These are phyloP conservation scores for Lepeophtheirus salmonis DNA, from an alignment of 1,140 invertebrate genomes.

Conservation along the genomic window DNA sequence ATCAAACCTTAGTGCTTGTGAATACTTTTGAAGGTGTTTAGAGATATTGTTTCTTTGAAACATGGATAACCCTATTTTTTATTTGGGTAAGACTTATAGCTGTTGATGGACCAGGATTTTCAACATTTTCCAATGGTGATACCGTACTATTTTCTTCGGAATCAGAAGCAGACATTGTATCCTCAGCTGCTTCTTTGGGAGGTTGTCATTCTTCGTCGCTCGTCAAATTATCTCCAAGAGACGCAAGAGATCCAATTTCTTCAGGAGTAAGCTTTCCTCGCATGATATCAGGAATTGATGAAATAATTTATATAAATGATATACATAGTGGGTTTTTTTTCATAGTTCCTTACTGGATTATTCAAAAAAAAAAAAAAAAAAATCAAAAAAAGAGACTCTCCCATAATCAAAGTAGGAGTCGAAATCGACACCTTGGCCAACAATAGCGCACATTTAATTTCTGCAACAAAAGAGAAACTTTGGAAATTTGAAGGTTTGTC, in stretches of 20 bases:
- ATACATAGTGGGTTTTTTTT: background rate
- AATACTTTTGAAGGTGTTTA: background rate
- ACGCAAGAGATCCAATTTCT: background rate
- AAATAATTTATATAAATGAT: conserved; percentile 1
- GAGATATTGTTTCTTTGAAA: background rate
- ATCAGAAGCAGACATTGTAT: background rate
- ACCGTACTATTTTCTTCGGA: background rate
- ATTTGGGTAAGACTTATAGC: background rate
- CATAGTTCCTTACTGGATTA: background rate
- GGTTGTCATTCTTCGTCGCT: background rate
- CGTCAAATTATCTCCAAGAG: background rate
- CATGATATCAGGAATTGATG: too few species aligned
- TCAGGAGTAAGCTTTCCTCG: background rate
- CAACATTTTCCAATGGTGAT: background rate
- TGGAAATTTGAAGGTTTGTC: background rate
- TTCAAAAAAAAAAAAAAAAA: background rate
- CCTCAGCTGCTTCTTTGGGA: background rate
- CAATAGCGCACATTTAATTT: background rate
- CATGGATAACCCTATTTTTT: background rate
- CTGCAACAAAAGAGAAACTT: background rate
- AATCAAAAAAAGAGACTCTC: background rate
- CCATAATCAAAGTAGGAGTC: too few species aligned
- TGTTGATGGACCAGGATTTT: background rate
- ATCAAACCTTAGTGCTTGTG: background rate
- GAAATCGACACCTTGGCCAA: background rate